These are phyloP conservation scores for Phoxinus dragarum DNA, from an alignment of 2,797 vertebrate species.

Conservation along the genomic window DNA sequence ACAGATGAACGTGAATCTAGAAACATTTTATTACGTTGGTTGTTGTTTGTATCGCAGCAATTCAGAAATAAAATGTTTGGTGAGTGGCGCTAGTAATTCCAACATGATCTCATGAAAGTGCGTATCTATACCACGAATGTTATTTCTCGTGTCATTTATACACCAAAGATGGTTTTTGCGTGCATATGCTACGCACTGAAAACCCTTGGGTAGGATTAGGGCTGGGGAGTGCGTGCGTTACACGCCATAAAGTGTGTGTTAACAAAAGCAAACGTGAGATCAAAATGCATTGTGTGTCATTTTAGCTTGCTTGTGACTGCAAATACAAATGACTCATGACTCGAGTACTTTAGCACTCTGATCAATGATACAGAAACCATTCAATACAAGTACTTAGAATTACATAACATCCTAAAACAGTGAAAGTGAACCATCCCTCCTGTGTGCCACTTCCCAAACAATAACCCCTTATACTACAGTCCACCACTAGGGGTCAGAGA, in stretches of 20 bases:
- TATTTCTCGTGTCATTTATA: too few species aligned
- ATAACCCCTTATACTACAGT: not conserved
- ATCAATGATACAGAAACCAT: not conserved
- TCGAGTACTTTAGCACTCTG: not conserved
- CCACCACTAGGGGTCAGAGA: slow-evolving; percentile 74
- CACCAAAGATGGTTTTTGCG: too few species aligned
- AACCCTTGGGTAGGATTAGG: too few species aligned
- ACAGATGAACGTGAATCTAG: not conserved
- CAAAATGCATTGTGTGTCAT: not conserved
- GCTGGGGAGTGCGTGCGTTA: too few species aligned
- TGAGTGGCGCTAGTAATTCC: too few species aligned
- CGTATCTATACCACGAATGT: too few species aligned
- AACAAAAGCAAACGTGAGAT: not conserved
- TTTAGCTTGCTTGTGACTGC: not conserved
- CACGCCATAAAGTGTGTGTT: not conserved
- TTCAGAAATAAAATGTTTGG: too few species aligned
- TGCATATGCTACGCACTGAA: too few species aligned
- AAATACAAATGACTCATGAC: not conserved
- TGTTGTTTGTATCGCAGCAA: not conserved
- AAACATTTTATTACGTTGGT: not conserved
- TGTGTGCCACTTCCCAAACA: not conserved
- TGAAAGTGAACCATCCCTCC: not conserved
- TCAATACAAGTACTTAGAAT: not conserved
- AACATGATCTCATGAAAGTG: too few species aligned
- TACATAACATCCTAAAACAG: not conserved